Percentiles rank a stretch among this genome's conserved stretches.
Conservation (phyloP, 2,888 invertebrate species). For the Tinea trinotella region DNA sequence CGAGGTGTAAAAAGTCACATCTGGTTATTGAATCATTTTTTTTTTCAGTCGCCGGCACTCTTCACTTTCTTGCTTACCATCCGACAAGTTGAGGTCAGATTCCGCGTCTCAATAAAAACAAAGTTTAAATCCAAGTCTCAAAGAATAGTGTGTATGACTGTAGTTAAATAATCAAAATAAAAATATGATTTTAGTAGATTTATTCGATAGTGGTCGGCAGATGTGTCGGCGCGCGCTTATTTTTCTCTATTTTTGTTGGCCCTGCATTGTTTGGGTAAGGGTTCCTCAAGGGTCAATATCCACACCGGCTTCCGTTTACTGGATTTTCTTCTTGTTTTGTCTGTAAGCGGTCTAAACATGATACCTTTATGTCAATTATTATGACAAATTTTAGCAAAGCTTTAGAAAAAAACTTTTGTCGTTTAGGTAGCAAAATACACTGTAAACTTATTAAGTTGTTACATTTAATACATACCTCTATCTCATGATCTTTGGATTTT, state of each 20-base stretch:
- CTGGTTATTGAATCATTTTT: too few species aligned
- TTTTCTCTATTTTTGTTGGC: slow-evolving; percentile 58
- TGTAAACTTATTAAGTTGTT: too few species aligned
- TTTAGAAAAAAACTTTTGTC: too few species aligned
- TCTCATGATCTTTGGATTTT: too few species aligned
- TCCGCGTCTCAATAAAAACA: too few species aligned
- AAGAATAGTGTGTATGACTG: slow-evolving; percentile 28
- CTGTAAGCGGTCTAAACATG: slow-evolving; percentile 46
- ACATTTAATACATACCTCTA: too few species aligned
- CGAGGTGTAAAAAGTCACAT: too few species aligned
- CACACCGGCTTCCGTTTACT: slow-evolving; percentile 55
- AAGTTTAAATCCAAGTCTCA: too few species aligned
- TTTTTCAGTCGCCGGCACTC: too few species aligned
- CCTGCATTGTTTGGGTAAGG: slow-evolving; percentile 53
- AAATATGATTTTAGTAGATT: slow-evolving; percentile 71
- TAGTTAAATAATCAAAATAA: slow-evolving; percentile 67
- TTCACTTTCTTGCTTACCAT: too few species aligned
- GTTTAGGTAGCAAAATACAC: too few species aligned
- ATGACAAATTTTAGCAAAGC: slow-evolving; percentile 26
- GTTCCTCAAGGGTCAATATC: slow-evolving; percentile 59
- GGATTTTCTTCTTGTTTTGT: slow-evolving; percentile 47
- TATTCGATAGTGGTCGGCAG: slow-evolving; percentile 67
- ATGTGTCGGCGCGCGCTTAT: slow-evolving; percentile 51
- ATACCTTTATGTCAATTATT: slow-evolving; percentile 38
- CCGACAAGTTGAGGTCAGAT: too few species aligned